These are phyloP conservation scores for Hypomesus transpacificus DNA, from an alignment of 2,113 vertebrate species.

Conservation along the genomic window DNA sequence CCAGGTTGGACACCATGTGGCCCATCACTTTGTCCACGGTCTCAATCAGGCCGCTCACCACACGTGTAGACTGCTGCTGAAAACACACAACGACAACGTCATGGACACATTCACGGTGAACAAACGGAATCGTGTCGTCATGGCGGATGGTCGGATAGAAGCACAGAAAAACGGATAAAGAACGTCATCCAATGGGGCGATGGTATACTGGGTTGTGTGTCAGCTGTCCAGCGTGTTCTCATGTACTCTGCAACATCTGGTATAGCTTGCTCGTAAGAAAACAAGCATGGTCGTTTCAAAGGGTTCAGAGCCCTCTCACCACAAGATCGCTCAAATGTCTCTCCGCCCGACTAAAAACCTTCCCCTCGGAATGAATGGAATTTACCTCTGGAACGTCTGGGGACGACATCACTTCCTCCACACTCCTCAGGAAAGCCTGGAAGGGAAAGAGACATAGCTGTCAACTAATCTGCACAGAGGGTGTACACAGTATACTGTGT, in stretches of 20 bases:
- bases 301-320: slow-evolving; percentile 40
- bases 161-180: no score
- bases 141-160: background rate
- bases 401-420: slow-evolving; percentile 77
- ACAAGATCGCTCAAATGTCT: slow-evolving; percentile 32
- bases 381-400: slow-evolving; percentile 65
- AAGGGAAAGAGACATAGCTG: slow-evolving; percentile 48
- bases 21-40: slow-evolving; percentile 84
- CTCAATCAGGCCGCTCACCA: slow-evolving; percentile 75
- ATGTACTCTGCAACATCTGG: slow-evolving; percentile 55
- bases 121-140: background rate
- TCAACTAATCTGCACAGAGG: slow-evolving; percentile 40
- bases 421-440: slow-evolving; percentile 82
- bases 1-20: slow-evolving; percentile 75
- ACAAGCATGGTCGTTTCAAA: slow-evolving; percentile 45
- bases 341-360: slow-evolving; percentile 3
- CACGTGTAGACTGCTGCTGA: slow-evolving; percentile 44
- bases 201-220: background rate
- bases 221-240: slow-evolving; percentile 24
- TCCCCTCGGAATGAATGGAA: slow-evolving; percentile 4
- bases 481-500: slow-evolving; percentile 28
- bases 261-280: slow-evolving; percentile 56
- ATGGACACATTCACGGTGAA: background rate
- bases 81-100: background rate
- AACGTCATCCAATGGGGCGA: no score